These are phyloP conservation scores for Lasioglossum albipes DNA, from an alignment of 1,140 invertebrate genomes.

Conservation along the genomic window DNA sequence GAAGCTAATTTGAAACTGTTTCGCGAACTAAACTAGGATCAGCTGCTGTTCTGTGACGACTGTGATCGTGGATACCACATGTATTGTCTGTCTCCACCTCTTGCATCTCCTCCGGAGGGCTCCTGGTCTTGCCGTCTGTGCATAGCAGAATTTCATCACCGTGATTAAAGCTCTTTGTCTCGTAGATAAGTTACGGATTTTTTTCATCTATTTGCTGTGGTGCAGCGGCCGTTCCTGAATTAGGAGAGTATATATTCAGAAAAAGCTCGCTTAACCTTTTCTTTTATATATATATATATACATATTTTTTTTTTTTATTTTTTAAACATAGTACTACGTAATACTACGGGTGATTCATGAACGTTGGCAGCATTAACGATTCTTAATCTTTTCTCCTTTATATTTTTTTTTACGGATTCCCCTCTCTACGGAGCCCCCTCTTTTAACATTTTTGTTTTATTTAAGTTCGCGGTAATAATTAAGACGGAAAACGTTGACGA, in stretches of 20 bases:
- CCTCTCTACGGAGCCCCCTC: too few relatives aligned
- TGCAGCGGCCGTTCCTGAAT: conserved; percentile 60
- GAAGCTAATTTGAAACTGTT: conserved; percentile 52
- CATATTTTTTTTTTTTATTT: too few relatives aligned
- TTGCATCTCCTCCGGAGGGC: conserved; percentile 96
- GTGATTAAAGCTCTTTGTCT: conserved; percentile 67
- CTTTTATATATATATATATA: too few relatives aligned
- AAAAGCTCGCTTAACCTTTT: conserved; percentile 35
- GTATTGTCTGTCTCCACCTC: conserved; percentile 97
- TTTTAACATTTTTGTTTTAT: conserved; percentile 18
- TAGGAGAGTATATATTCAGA: conserved; percentile 67
- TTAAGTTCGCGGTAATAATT: conserved; percentile 20
- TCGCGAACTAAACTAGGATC: conserved; percentile 86
- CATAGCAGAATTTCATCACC: conserved; percentile 93
- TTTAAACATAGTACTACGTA: conserved; percentile 44
- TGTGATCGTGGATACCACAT: conserved; percentile 99
- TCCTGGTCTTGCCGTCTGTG: conserved; percentile 99
- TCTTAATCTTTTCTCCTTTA: conserved; percentile 1
- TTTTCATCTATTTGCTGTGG: conserved; percentile 41
- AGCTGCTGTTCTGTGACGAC: conserved; percentile 99
- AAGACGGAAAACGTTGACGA: background rate
- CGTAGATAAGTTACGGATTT: conserved; percentile 56
- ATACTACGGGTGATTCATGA: conserved; percentile 21
- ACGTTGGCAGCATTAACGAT: conserved; percentile 37
- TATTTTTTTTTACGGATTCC: too few relatives aligned